Base-by-base conservation (phyloP, 1,140 invertebrate genomes). In the Bombus breviceps region DNA sequence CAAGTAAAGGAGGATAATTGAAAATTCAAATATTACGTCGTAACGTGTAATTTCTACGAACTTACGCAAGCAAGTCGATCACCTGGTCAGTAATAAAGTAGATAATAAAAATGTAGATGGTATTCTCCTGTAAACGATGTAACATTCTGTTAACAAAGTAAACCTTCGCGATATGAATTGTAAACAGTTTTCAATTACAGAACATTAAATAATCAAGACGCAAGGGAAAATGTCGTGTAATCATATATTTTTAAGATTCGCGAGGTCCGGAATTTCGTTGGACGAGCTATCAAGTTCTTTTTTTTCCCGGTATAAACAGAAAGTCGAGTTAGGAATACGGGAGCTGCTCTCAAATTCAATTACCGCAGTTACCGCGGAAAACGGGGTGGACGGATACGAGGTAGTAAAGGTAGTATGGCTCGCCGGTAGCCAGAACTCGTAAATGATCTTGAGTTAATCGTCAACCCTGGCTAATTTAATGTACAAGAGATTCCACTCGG, bases 361-460 rank as follows among this genome's bases (percentile, higher is more conserved):
- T 92, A 92, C 83, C 83, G 74, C 81, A 75, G 84, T 86, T 82
- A 62, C 47, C 32, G 37, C 32, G 59, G 37, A 13, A 81, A 74
- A 57, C 57, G n/a, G 71, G 69, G 15, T 68, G 69, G 78, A 80
- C 59, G 28, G 43, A 69, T 37, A 59, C 28, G 74, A 68, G 75
- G 82, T 73, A 75, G 81, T 71, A 73, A 86, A 89, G 80, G 79
- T 66, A 22, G 41, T 53, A n/a, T 34, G 28, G 18, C 47, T 53
- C 47, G 47, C 47, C 59, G 73, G 47, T 68, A 77, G 76, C 32
- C 64, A 80, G 69, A 6, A 72, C 82, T 88, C 88, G 86, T 92
- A 91, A 92, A 92, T 91, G 91, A 91, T 92, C 83, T 76, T 37
- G 75, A 89, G 86, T 83, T 90, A 93, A 93, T 91, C 89, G 88